These are phyloP conservation scores for Odontomachus brunneus DNA, from an alignment of 1,140 invertebrate genomes.

Conservation along the genomic window DNA sequence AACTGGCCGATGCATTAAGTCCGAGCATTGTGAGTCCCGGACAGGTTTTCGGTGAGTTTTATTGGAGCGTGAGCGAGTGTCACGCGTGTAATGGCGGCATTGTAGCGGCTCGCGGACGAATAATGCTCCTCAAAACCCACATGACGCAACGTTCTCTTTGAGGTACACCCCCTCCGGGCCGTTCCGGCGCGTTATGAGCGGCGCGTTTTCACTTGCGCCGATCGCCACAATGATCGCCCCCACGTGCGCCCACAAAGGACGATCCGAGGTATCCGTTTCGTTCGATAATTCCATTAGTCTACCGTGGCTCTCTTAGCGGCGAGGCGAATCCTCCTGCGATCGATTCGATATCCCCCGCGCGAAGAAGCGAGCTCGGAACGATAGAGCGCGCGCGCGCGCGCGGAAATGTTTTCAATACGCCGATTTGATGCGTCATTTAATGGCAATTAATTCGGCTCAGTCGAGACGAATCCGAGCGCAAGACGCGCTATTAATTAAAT, in stretches of 20 bases:
- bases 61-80: slow-evolving; percentile 76
- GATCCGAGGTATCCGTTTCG: slow-evolving; percentile 58
- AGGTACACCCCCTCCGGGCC: slow-evolving; percentile 49
- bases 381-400: neutral
- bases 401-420: neutral
- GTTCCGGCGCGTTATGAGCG: slow-evolving; percentile 44
- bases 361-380: slow-evolving; percentile 37
- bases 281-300: slow-evolving; percentile 78
- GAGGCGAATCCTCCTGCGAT: slow-evolving; percentile 29
- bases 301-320: slow-evolving; percentile 54
- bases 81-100: slow-evolving; percentile 76
- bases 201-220: slow-evolving; percentile 64
- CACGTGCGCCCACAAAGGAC: slow-evolving; percentile 57
- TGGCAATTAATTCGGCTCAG: neutral
- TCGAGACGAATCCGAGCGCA: neutral
- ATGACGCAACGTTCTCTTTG: slow-evolving; percentile 65
- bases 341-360: slow-evolving; percentile 52
- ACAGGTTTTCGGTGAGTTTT: slow-evolving; percentile 74
- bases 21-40: slow-evolving; percentile 65
- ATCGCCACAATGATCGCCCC: slow-evolving; percentile 33
- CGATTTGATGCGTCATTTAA: slow-evolving; percentile 38
- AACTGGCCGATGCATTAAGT: slow-evolving; percentile 65
- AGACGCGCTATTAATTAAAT: neutral
- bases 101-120: slow-evolving; percentile 67
- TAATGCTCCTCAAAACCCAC: slow-evolving; percentile 66